Base-by-base conservation (phyloP, 92 coral and sea anemone species). In the Zoanthus gigantus region DNA sequence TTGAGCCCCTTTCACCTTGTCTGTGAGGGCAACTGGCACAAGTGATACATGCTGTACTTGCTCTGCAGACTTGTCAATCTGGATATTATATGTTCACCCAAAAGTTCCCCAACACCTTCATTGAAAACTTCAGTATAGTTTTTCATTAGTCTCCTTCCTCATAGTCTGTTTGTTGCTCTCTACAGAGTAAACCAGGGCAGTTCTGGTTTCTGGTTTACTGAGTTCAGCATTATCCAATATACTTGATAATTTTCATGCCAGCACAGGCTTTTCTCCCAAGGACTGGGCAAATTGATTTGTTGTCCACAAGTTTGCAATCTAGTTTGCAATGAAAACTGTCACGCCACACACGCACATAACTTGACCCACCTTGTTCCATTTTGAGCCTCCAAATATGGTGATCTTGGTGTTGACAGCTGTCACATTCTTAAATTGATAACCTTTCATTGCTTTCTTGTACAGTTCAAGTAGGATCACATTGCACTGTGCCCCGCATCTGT, bases 31-130 rank as follows among this genome's bases (percentile, higher is more conserved):
- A 15, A 82, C 86, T 11, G 86, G 86, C 23, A 60, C 76, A 61
- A 56, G 86, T 29, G 74, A 76, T 82, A 60, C 86, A 37, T 82
- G 86, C 74, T 82, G 72, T 12, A 82, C 86, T 8, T 58, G 86
- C 48, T 82, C 74, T n/a, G 63, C 53, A 0, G 56, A 0, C 10
- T 32, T 58, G 86, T 82, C 44, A 67, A 28, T 67, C 34, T 28
- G 23, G 32, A 28, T 23, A 30, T 67, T 67, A 28, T 67, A 28
- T 23, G 37, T 28, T 67, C 37, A 16, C 72, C 90, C 0, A 56
- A 74, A 29, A 86, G 76, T 60, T 60, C 76, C 9, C 90, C 90
- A 15, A 86, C 84, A 16, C 58, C 85, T 30, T 87, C 85, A 16
- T 73, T 23, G 45, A 87, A 87, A 23, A 87, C 85, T 5, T 60